Base-by-base conservation (phyloP, 2,797 vertebrate species). In the Cynodonichthys magdalenae region DNA sequence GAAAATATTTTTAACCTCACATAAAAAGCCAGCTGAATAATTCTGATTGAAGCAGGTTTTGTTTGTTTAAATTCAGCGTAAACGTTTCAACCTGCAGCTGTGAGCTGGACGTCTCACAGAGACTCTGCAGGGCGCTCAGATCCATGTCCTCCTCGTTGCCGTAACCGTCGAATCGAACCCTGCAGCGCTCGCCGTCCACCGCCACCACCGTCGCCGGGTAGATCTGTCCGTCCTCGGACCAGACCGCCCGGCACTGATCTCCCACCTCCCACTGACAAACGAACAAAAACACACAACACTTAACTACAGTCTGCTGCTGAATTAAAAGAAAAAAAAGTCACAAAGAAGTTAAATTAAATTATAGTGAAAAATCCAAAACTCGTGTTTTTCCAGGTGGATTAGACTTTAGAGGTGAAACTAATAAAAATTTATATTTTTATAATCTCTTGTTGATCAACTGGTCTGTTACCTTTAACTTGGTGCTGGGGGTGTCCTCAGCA, bases 101-200 rank as follows among this genome's bases (percentile, higher is more conserved):
- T 0, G 48, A 31, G 51, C 2, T 67, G 7, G 19, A 31, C 3
- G 24, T 19, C 6, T 41, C 10, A 0, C 50, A 1, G 1, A 58
- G 74, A 18, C 60, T 70, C 58, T 5, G 14, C 14, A 88, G 79
- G 1, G 60, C 28, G 42, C 66, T 74, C 77, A 90, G 51, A 1
- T 77, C 71, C 53, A 88, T 27, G 24, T 87, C 87, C 39, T 88
- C 84, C 69, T 90, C 67, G 5, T 88, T 89, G 34, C 74, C 76
- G 8, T 87, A 82, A 17, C 59, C 69, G 1, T 53, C 27, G 57
- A 90, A 92, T 15, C 59, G 50, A 9, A 91, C 83, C 27, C 62
- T 82, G 60, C 87, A 78, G 36, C 9, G 65, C 10, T 73, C 48
- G 1, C 73, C 73, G 3, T 85, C 71, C 51, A 88, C 2, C 4